Conservation (phyloP, 2,797 vertebrate genomes). For the Capromys pilorides region DNA sequence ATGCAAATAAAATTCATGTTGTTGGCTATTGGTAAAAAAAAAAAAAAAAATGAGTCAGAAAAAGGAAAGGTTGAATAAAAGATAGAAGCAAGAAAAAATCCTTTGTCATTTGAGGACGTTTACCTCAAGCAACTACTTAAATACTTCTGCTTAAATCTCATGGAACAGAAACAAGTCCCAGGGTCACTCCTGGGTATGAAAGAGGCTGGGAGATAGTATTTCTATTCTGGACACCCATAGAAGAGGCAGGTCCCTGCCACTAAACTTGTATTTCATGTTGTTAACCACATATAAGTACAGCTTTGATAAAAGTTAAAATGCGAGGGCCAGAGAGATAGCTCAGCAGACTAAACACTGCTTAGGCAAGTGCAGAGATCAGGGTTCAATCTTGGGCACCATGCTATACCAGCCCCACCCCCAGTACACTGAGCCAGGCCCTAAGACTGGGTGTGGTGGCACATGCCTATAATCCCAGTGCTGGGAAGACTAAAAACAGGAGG, state of each 20-base stretch:
- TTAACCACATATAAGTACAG: not conserved
- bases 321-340: not conserved
- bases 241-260: not conserved
- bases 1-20: too few species aligned
- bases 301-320: conserved; percentile 2
- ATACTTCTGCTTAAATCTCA: not conserved
- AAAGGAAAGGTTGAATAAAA: not conserved
- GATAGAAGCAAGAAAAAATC: not conserved
- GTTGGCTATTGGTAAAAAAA: too few species aligned
- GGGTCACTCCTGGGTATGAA: not conserved
- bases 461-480: too few species aligned
- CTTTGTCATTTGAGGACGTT: not conserved
- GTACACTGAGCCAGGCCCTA: too few species aligned
- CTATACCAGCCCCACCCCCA: too few species aligned
- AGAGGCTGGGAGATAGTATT: not conserved
- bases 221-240: not conserved
- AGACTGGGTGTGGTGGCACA: too few species aligned
- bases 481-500: too few species aligned
- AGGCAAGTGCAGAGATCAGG: too few species aligned
- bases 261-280: not conserved
- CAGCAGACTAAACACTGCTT: too few species aligned
- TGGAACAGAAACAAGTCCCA: not conserved
- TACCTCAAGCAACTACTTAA: not conserved
- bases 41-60: not conserved
- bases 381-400: too few species aligned